Base-by-base conservation (phyloP, 2,797 vertebrate species). In the Echeneis naucrates region DNA sequence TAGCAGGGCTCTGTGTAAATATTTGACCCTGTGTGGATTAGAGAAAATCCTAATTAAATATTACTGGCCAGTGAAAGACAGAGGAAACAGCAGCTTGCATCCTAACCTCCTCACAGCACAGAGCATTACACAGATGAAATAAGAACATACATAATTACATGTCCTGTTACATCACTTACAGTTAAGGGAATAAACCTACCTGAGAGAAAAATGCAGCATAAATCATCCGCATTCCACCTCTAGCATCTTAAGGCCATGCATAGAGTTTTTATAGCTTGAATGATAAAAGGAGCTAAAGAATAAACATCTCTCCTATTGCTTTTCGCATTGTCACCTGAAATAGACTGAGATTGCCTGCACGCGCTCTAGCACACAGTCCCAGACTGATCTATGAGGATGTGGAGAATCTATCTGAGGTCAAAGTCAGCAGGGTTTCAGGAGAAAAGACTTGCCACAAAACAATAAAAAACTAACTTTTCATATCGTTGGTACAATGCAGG, bases 221-320 rank as follows among this genome's bases (percentile, higher is more conserved):
- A 60, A 50, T 55, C 30, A 56, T 53, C 7, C 27, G 16, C 32
- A 45, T 44, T 27, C 12, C 4, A 27, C 45, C 33, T 2, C 8
- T 21, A 60, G 40, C 37, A 38, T 73, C 64, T 69, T 52, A 8
- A 6, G 45, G 37, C 24, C 45, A 35, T 30, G 21, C 14, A 14
- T 17, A 24, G 17, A 40, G 23, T 32, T 59, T 30, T 47, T 55
- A 45, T 47, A 42, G 72, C 35, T 51, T 21, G n/a, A 8, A 38
- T 47, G 30, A 72, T 74, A 50, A 77, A 77, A 76, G 45, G 14
- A 16, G 13, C n/a, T 63, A 40, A 9, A 4, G 30, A 47, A 70
- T 40, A 48, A 72, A 77, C 44, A n/a, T 44, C 35, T 51, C 59
- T 45, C 48, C 27, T 17, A 27, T 44, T 21, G 51, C 5, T 11